phyloP scores from a whole-genome alignment of 2,888 invertebrate genomes.

The Minunthozetes semirufus region DNA sequence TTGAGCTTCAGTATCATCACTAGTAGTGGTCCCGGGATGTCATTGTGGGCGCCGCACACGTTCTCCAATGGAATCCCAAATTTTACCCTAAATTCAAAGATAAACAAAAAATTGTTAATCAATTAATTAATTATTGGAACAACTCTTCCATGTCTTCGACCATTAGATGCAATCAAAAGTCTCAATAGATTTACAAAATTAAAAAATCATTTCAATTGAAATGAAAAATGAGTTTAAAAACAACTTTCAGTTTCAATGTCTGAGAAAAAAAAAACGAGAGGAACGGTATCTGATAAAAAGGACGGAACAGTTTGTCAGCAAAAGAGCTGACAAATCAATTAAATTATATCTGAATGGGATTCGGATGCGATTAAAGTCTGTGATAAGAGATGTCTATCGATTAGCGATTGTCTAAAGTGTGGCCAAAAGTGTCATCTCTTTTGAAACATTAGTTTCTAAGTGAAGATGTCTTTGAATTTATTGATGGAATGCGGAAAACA shows the following conservation, averaged over 20 bases:
- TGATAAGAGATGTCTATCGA: too few relatives aligned
- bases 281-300: too few relatives aligned
- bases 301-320: too few relatives aligned
- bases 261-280: too few relatives aligned
- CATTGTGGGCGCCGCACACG: conserved; percentile 74
- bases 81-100: conserved; percentile 60
- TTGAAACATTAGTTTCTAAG: not conserved
- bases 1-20: conserved; percentile 85
- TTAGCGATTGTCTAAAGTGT: too few relatives aligned
- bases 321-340: too few relatives aligned
- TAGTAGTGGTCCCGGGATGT: conserved; percentile 84
- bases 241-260: too few relatives aligned
- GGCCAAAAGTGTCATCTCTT: not conserved
- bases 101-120: not conserved
- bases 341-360: too few relatives aligned
- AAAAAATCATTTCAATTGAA: too few relatives aligned
- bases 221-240: too few relatives aligned
- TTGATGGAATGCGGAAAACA: conserved; percentile 14
- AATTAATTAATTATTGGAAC: not conserved
- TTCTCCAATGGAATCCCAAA: conserved; percentile 85
- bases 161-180: not conserved
- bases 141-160: not conserved
- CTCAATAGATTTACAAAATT: too few relatives aligned
- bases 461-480: not conserved
- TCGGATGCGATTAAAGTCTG: too few relatives aligned